A percentile compares a stretch with the other conserved stretches of the same genome.
These are phyloP conservation scores for Drosophila nr. perissopoda DNA, from an alignment of 2,888 invertebrate species.

Conservation along the genomic window DNA sequence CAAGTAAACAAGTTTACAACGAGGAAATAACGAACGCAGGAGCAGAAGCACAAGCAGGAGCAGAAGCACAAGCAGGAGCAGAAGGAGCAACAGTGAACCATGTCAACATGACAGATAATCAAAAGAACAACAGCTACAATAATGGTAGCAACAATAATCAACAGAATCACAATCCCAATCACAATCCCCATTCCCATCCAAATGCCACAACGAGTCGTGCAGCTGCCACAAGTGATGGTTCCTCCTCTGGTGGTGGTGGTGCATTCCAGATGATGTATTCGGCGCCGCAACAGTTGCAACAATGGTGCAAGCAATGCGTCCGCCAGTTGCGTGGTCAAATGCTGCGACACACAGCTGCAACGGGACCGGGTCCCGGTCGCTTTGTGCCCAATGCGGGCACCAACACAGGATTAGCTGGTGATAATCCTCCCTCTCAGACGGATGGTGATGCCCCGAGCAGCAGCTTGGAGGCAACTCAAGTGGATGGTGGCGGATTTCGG, in stretches of 20 bases:
- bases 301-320: slow-evolving; percentile 46
- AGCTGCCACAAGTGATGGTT: not conserved
- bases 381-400: slow-evolving; percentile 27
- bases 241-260: not conserved
- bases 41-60: not conserved
- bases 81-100: slow-evolving; percentile 26
- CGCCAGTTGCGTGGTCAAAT: slow-evolving; percentile 53
- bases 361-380: slow-evolving; percentile 46
- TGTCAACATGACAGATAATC: slow-evolving; percentile 66
- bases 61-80: not conserved
- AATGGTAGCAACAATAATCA: slow-evolving; percentile 25
- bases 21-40: not conserved
- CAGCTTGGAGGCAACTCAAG: slow-evolving; percentile 5
- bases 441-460: not conserved
- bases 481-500: slow-evolving; percentile 24
- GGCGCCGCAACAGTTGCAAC: slow-evolving; percentile 37
- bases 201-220: not conserved
- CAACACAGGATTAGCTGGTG: slow-evolving; percentile 7
- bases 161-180: slow-evolving; percentile 14
- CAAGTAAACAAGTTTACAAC: slow-evolving; percentile 32
- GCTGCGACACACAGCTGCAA: slow-evolving; percentile 66
- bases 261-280: slow-evolving; percentile 5
- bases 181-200: slow-evolving; percentile 10
- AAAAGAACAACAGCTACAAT: slow-evolving; percentile 37
- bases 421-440: not conserved